Conservation (phyloP, 2,888 invertebrate genomes). For the Ypsolopha scabrella region DNA sequence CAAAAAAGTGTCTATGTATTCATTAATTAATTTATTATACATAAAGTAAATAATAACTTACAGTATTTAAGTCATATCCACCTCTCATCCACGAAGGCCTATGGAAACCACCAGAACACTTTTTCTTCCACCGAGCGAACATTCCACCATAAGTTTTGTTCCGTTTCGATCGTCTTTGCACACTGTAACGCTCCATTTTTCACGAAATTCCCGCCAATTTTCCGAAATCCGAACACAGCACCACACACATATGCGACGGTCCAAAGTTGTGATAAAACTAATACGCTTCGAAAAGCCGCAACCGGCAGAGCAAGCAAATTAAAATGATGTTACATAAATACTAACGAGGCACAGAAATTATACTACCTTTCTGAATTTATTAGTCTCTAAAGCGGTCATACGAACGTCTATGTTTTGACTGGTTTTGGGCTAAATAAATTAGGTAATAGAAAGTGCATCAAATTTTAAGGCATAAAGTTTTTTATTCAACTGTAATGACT, state of each 20-base stretch:
- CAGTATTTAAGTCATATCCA: conserved; percentile 45
- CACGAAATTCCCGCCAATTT: conserved; percentile 8
- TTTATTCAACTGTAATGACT: background rate
- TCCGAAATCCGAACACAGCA: background rate
- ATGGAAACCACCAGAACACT: conserved; percentile 36
- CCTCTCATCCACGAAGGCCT: conserved; percentile 46
- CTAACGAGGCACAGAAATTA: conserved; percentile 47
- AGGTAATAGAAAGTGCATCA: conserved; percentile 29
- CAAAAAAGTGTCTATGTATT: too few relatives aligned
- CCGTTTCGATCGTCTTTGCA: conserved; percentile 50
- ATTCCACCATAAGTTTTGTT: conserved; percentile 42
- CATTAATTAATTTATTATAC: too few relatives aligned
- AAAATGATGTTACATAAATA: conserved; percentile 48
- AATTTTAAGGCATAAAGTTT: background rate
- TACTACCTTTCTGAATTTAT: conserved; percentile 35
- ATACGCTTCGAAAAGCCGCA: conserved; percentile 29
- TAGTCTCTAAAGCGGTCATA: conserved; percentile 14
- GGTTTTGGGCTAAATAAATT: background rate
- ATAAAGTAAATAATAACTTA: background rate
- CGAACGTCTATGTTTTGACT: background rate
- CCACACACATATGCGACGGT: background rate
- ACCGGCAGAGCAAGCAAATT: conserved; percentile 22
- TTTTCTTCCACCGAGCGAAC: conserved; percentile 45
- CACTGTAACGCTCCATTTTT: conserved; percentile 50
- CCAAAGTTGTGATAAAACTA: conserved; percentile 39